A percentile compares a stretch with the other conserved stretches of the same genome.
phyloP scores from a whole-genome alignment of 2,113 vertebrate genomes.

The Indri indri region DNA sequence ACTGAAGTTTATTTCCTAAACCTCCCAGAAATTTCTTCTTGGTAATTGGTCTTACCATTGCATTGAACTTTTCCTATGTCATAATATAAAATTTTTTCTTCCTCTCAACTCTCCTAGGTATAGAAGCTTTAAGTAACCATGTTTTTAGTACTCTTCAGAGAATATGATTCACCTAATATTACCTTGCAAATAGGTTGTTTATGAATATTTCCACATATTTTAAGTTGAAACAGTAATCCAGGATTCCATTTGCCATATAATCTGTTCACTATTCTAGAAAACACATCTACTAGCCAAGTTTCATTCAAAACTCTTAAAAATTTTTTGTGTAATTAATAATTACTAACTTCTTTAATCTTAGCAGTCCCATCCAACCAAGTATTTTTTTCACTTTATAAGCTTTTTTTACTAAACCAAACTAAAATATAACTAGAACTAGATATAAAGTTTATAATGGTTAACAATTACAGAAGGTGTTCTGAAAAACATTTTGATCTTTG shows the following conservation, averaged over 20 bases:
- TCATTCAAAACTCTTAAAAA: background rate
- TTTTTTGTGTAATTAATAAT: background rate
- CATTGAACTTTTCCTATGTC: slow-evolving; percentile 41
- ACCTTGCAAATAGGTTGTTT: background rate
- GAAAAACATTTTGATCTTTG: slow-evolving; percentile 55
- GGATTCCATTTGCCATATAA: background rate
- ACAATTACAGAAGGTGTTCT: background rate
- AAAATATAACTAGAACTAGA: background rate
- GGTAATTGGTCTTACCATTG: slow-evolving; percentile 3
- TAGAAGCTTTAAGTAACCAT: slow-evolving; percentile 32
- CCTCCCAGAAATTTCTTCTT: background rate
- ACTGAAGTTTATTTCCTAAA: background rate
- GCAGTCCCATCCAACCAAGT: background rate
- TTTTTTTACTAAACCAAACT: background rate
- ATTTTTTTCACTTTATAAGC: background rate
- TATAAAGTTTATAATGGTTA: background rate
- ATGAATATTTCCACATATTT: slow-evolving; percentile 7
- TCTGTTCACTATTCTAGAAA: background rate
- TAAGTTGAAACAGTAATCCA: slow-evolving; percentile 35
- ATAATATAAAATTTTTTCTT: slow-evolving; percentile 10
- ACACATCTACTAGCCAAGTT: background rate
- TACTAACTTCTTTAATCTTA: background rate
- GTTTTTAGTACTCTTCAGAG: background rate
- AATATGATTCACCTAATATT: background rate
- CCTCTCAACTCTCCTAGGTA: slow-evolving; percentile 3